Base-by-base conservation (phyloP, 2,888 invertebrate genomes). In the Tenodera sinensis region DNA sequence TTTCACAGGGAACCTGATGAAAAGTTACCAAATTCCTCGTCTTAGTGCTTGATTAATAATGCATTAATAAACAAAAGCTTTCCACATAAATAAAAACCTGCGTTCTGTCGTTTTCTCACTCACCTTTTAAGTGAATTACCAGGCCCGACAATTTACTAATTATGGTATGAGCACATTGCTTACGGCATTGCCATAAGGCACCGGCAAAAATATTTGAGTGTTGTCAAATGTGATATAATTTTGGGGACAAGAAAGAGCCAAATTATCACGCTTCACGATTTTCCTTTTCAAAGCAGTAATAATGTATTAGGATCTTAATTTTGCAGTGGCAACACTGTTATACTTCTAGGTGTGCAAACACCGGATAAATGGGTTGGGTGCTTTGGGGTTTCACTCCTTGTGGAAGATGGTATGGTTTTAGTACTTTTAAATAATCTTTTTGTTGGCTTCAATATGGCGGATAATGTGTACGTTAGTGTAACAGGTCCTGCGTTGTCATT, bases 401-500 rank as follows among this genome's bases (percentile, higher is more conserved):
- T n/a, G 20, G 54, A 42, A 42, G 42, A 15, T 71, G 54, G 25
- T 71, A 71, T 71, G 83, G 30, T 28, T 30, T 27, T 6, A 27
- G 28, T 28, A 4, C 15, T 83, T 20, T 83, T 27, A 83, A 83
- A 25, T 87, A 2, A 71, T 71, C 54, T 71, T 71, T 71, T 71
- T 71, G 54, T 71, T 71, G 54, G 54, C 54, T 89, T 84, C 47
- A 88, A 88, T 85, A 90, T 90, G 90, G 89, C 90, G 89, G 85
- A 85, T 27, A 88, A 88, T 82, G 86, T 90, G n/a, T 90, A 86
- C 84, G 90, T 90, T 25, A 90, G 47, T 42, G 88, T 90, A 12
- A 86, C 89, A 81, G 96, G 96, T 87, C 95, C 96, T 88, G 96
- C 96, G 87, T 94, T 96, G 92, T 96, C 96, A 6, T 94, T 96